Evolutionary conservation across 2,888 invertebrate genomes (phyloP).

Genomic region (Melieria picta): DNA sequence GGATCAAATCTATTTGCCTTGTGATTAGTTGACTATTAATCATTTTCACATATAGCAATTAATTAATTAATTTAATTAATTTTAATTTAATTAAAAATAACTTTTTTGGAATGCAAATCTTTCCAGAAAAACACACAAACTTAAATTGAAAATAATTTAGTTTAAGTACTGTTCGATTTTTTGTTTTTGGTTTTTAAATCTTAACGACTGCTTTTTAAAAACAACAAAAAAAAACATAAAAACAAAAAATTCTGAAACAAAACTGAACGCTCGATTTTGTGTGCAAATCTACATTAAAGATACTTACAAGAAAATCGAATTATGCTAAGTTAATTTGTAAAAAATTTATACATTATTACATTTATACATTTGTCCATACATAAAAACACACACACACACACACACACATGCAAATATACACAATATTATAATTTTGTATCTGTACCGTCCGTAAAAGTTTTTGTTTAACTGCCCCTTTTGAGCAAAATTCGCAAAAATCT

Average conservation of each 20-base stretch:
- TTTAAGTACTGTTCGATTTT: neutral
- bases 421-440: neutral
- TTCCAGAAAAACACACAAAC: neutral
- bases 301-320: neutral
- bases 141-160: neutral
- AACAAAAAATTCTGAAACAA: neutral
- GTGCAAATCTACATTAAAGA: no score
- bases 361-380: no score
- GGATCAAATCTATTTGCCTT: constrained; percentile 59
- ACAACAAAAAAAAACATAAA: neutral
- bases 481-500: constrained; percentile 18
- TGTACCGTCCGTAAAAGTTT: constrained; percentile 18
- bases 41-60: neutral
- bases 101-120: neutral
- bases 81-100: constrained; percentile 12
- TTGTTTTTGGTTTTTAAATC: neutral
- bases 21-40: constrained; percentile 54
- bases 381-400: no score
- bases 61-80: neutral
- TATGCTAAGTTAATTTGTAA: constrained; percentile 11
- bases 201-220: neutral
- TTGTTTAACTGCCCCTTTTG: constrained; percentile 20
- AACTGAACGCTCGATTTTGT: neutral
- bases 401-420: no score
- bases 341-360: neutral